Evolutionary conservation across 2,797 vertebrate genomes (phyloP).

Genomic region (Centroberyx gerrardi): DNA sequence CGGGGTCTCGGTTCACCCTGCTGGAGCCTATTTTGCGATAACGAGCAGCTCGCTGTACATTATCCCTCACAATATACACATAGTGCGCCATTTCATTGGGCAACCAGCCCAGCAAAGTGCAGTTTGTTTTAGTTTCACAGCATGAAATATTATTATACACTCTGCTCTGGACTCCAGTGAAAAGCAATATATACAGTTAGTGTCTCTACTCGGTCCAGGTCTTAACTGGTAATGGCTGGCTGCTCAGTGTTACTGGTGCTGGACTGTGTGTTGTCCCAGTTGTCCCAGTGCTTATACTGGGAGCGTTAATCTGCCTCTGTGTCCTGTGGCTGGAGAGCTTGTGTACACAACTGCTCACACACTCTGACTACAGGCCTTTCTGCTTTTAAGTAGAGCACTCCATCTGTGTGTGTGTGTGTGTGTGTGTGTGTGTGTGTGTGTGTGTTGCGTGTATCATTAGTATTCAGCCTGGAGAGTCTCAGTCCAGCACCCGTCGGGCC

Average conservation of each 20-base stretch:
- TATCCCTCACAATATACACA: slow-evolving; percentile 31
- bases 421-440: slow-evolving; percentile 27
- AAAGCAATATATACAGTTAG: slow-evolving; percentile 16
- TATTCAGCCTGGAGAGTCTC: slow-evolving; percentile 75
- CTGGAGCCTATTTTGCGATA: slow-evolving; percentile 23
- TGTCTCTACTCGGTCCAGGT: slow-evolving; percentile 22
- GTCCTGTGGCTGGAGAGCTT: slow-evolving; percentile 48
- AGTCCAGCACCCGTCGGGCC: slow-evolving; percentile 52
- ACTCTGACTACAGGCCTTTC: slow-evolving; percentile 57
- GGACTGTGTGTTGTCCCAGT: slow-evolving; percentile 33
- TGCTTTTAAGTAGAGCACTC: slow-evolving; percentile 57
- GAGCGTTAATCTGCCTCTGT: slow-evolving; percentile 40
- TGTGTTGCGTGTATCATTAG: slow-evolving; percentile 68
- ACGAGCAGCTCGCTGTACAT: slow-evolving; percentile 7
- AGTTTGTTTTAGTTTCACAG: slow-evolving; percentile 55
- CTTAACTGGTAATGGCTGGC: slow-evolving; percentile 17
- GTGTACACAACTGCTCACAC: slow-evolving; percentile 49
- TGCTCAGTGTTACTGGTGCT: slow-evolving; percentile 37
- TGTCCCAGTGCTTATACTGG: slow-evolving; percentile 29
- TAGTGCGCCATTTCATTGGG: slow-evolving; percentile 20
- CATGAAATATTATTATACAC: slow-evolving; percentile 51
- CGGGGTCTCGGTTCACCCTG: not conserved
- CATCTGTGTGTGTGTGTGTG: slow-evolving; percentile 48
- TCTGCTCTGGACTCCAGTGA: slow-evolving; percentile 24
- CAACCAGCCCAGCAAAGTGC: slow-evolving; percentile 34